Conservation (phyloP, 2,797 vertebrate genomes). For the Galago senegalensis region DNA sequence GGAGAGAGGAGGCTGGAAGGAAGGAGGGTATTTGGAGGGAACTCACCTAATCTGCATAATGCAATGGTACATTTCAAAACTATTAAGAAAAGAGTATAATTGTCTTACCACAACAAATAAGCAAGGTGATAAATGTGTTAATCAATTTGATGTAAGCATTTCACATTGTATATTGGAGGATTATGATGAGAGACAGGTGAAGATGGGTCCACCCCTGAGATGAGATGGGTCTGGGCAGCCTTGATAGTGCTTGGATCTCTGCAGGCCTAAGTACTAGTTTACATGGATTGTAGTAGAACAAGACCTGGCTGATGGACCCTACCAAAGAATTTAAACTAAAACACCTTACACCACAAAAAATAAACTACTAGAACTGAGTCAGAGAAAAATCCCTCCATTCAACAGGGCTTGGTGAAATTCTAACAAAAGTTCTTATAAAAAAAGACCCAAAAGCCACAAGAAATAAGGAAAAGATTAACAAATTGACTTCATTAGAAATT, state of each 20-base stretch:
- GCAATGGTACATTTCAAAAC: too few relatives aligned
- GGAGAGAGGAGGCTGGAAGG: too few relatives aligned
- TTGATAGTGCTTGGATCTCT: background rate
- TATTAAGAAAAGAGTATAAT: too few relatives aligned
- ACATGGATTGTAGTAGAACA: background rate
- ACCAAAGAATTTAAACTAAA: background rate
- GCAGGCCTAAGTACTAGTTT: background rate
- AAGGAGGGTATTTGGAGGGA: too few relatives aligned
- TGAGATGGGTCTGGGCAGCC: background rate
- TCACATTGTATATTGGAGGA: background rate
- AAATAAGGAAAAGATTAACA: conserved; percentile 9
- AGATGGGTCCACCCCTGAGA: background rate
- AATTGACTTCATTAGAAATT: background rate
- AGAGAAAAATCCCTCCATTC: conserved; percentile 28
- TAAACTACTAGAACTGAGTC: conserved; percentile 20
- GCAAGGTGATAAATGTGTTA: too few relatives aligned
- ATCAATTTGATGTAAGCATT: too few relatives aligned
- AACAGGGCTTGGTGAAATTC: background rate
- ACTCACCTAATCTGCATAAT: too few relatives aligned
- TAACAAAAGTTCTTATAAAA: background rate
- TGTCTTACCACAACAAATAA: too few relatives aligned
- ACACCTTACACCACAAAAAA: conserved; percentile 28
- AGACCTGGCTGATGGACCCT: background rate
- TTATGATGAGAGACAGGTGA: background rate
- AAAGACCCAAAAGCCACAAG: background rate